A percentile compares a stretch with the other conserved stretches of the same genome.
Evolutionary conservation across 2,797 vertebrate species (phyloP).

Genomic region (Chelon labrosus): DNA sequence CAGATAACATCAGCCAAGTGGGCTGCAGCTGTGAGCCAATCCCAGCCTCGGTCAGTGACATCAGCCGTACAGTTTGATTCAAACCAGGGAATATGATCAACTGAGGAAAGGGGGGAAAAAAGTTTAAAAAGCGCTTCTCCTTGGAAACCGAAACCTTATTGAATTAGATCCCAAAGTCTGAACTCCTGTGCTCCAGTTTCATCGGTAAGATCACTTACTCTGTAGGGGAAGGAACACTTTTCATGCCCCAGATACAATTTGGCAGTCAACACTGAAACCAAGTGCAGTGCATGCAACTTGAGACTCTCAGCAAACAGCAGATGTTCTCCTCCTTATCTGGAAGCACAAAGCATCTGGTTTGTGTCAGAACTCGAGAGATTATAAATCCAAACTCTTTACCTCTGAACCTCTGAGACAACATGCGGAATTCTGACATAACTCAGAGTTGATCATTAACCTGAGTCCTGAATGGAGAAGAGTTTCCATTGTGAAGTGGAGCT

Average conservation of each 20-base stretch:
- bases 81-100: slow-evolving; percentile 71
- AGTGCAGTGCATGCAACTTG: slow-evolving; percentile 51
- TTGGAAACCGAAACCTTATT: slow-evolving; percentile 67
- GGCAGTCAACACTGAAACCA: slow-evolving; percentile 56
- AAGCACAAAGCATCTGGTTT: slow-evolving; percentile 46
- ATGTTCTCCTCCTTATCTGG: slow-evolving; percentile 53
- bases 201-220: slow-evolving; percentile 46
- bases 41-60: slow-evolving; percentile 61
- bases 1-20: slow-evolving; percentile 67
- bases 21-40: slow-evolving; percentile 71
- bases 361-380: slow-evolving; percentile 18
- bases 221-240: slow-evolving; percentile 28
- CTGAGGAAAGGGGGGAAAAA: slow-evolving; percentile 24
- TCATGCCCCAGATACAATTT: slow-evolving; percentile 68
- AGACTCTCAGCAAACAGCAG: slow-evolving; percentile 58
- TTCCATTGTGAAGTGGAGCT: slow-evolving; percentile 43
- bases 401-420: slow-evolving; percentile 7
- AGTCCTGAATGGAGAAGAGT: slow-evolving; percentile 31
- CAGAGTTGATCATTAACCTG: slow-evolving; percentile 65
- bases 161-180: slow-evolving; percentile 51
- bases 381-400: slow-evolving; percentile 49
- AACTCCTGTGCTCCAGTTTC: slow-evolving; percentile 56
- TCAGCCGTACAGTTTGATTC: slow-evolving; percentile 66
- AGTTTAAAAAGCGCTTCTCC: slow-evolving; percentile 28
- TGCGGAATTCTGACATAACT: slow-evolving; percentile 47